phyloP scores from a whole-genome alignment of 2,888 invertebrate species.

The Drosophila parthenogenetica region DNA sequence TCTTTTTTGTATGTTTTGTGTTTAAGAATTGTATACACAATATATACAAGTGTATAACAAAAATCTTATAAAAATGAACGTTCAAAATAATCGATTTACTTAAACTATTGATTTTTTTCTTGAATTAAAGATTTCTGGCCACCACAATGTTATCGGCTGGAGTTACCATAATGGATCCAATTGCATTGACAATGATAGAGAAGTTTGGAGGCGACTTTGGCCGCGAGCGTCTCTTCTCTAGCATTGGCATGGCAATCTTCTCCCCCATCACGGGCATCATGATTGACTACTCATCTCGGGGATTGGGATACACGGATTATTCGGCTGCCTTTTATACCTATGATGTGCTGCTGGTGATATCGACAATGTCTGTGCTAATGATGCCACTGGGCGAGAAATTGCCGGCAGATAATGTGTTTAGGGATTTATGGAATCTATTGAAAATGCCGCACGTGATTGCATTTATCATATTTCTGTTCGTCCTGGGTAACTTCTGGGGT shows the following conservation, averaged over 20 bases:
- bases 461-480: conserved; percentile 92
- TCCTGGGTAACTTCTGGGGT: conserved; percentile 94
- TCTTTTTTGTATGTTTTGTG: too few relatives aligned
- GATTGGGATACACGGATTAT: conserved; percentile 92
- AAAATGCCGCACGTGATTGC: conserved; percentile 92
- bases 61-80: too few relatives aligned
- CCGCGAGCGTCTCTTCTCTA: conserved; percentile 91
- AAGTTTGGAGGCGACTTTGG: conserved; percentile 93
- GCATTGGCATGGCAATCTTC: conserved; percentile 93
- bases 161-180: conserved; percentile 95
- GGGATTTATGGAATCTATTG: conserved; percentile 90
- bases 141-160: conserved; percentile 93
- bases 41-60: too few relatives aligned
- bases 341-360: conserved; percentile 90
- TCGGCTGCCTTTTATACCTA: conserved; percentile 94
- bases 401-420: conserved; percentile 91
- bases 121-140: conserved; percentile 88
- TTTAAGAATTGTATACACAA: too few relatives aligned
- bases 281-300: conserved; percentile 87
- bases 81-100: too few relatives aligned
- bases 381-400: conserved; percentile 92
- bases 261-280: conserved; percentile 92
- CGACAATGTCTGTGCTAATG: conserved; percentile 90
- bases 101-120: background rate
- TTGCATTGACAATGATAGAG: conserved; percentile 93